phyloP scores from a whole-genome alignment of 2,888 invertebrate species.

The Trimorus sp. region DNA sequence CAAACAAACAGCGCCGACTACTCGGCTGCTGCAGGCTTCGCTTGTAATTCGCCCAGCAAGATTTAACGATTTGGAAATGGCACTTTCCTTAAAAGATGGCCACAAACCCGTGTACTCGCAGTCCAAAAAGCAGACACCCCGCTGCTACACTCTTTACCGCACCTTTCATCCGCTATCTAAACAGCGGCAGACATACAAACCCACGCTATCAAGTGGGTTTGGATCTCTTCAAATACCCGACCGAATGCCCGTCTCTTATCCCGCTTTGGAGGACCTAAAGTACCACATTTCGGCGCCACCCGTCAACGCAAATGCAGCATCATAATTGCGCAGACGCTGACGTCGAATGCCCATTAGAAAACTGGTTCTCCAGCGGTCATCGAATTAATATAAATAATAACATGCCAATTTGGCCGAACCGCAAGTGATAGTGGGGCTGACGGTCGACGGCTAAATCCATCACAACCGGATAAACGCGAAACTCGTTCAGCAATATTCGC shows the following conservation, averaged over 20 bases:
- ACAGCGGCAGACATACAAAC: too few species aligned
- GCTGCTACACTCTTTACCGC: too few species aligned
- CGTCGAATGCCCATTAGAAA: too few species aligned
- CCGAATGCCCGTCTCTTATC: too few species aligned
- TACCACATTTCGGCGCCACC: too few species aligned
- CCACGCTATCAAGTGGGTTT: too few species aligned
- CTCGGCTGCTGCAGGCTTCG: constrained; percentile 38
- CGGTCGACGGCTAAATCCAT: constrained; percentile 22
- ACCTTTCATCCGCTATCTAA: too few species aligned
- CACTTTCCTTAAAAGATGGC: constrained; percentile 46
- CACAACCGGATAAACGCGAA: constrained; percentile 3
- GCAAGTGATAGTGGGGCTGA: constrained; percentile 19
- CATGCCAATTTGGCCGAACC: constrained; percentile 4
- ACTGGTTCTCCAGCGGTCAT: not conserved
- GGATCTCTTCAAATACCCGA: too few species aligned
- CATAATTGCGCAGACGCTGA: too few species aligned
- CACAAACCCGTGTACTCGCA: constrained; percentile 38
- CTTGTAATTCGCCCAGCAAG: constrained; percentile 52
- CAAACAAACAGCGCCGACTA: constrained; percentile 48
- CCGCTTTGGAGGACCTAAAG: too few species aligned
- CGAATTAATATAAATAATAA: constrained; percentile 19
- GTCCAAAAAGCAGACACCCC: constrained; percentile 1
- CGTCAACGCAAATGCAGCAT: too few species aligned
- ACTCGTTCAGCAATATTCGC: constrained; percentile 24
- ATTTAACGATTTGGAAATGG: constrained; percentile 59